Evolutionary conservation across 1,140 invertebrate genomes (phyloP), one percentile per base, ranked within the genome.

Genomic region (Monomorium pharaonis): DNA sequence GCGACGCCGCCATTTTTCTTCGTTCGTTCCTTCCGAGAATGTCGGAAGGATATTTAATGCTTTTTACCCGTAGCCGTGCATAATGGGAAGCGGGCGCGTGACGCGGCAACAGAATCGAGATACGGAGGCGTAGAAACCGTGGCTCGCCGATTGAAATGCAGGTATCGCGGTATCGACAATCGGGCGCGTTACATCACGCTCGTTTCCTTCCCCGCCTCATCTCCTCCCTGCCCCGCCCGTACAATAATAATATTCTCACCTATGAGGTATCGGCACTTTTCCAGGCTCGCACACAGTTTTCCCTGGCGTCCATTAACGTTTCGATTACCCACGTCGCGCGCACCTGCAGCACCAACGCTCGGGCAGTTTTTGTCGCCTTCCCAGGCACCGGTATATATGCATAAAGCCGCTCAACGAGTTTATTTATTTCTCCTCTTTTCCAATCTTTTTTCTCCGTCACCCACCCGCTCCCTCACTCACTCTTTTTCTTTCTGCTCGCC

Each of bases 291-390:
- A 1, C 67, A 44, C 70, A 2, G 56, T 89, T 81, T 83, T 75
- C 74, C 30, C 77, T 76, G 30, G 33, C 89, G 76, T 89, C 88
- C 89, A 91, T 91, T 91, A 91, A 88, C 85, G 91, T 91, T 88
- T 89, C 91, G 88, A 91, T 92, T 90, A 90, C 87, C 89, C 44
- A 89, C 89, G 86, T 90, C 87, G 88, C 33, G 84, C 75, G 78
- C 91, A 91, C 87, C 86, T 89, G 83, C 81, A 85, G 65, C 85
- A 44, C 44, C 49, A 14, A 14, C 44, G 44, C 44, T 51, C 54
- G 49, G 44, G n/a, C 51, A 21, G 12, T 80, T 80, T 69, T 80
- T 80, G 33, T 80, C 70, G 63, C 33, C 44, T 69, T 54, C 54
- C 65, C 77, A 54, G 58, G 42, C 27, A 65, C 12, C 47, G 14